phyloP scores from a whole-genome alignment of 2,797 vertebrate genomes.

The Apogon hyalosoma region DNA sequence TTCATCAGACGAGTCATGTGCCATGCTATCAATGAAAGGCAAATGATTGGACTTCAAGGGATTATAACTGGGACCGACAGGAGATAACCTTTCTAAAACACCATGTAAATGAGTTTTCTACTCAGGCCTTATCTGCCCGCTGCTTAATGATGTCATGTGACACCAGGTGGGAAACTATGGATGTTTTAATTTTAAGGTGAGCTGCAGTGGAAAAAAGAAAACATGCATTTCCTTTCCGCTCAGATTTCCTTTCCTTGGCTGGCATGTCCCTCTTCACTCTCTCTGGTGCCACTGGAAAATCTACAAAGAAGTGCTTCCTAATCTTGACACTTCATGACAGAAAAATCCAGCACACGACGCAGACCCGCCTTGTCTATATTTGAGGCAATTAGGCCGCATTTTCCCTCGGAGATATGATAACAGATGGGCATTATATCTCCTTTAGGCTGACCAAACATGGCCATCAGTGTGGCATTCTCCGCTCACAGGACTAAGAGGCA shows the following conservation, averaged over 20 bases:
- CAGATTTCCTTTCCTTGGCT: constrained; percentile 8
- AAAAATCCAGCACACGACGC: constrained; percentile 74
- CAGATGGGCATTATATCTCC: constrained; percentile 83
- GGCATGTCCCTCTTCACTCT: constrained; percentile 44
- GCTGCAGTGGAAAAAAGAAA: neutral
- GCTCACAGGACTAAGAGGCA: constrained; percentile 63
- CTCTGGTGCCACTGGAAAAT: constrained; percentile 71
- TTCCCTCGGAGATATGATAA: constrained; percentile 83
- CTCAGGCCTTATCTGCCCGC: constrained; percentile 75
- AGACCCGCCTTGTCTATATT: constrained; percentile 78
- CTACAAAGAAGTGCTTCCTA: constrained; percentile 76
- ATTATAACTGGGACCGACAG: constrained; percentile 76
- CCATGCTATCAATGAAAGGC: constrained; percentile 72
- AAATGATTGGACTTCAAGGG: constrained; percentile 79
- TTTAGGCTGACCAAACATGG: constrained; percentile 85
- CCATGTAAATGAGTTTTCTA: constrained; percentile 83
- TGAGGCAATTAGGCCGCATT: constrained; percentile 85
- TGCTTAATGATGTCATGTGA: constrained; percentile 78
- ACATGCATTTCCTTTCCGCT: neutral
- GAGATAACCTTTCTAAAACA: constrained; percentile 84
- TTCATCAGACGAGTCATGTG: constrained; percentile 57
- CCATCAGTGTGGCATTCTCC: constrained; percentile 80
- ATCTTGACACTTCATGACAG: constrained; percentile 81
- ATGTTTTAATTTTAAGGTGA: constrained; percentile 36
- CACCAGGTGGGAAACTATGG: constrained; percentile 62